Base-by-base conservation (phyloP, 2,113 vertebrate genomes). In the Alosa alosa region DNA sequence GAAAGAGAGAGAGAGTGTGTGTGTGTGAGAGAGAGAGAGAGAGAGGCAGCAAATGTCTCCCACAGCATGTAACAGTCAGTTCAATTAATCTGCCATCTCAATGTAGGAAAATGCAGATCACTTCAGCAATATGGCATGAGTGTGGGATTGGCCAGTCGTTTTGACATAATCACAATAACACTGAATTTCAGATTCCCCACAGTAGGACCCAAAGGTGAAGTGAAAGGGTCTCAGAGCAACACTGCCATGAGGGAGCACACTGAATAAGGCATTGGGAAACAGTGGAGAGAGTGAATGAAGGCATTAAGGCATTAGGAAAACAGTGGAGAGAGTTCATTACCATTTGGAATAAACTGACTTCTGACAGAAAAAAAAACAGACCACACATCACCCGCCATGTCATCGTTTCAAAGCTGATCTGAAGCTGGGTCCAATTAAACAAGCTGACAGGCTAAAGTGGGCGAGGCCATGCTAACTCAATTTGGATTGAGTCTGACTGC, bases 401-500 rank as follows among this genome's bases (percentile, higher is more conserved):
- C 90, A 89, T 92, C 91, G 90, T 92, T 90, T 89, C 72, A 15
- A 39, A 4, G n/a, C 64, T 31, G 72, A 15, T 4, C 31, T 78
- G 15, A 36, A 15, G 81, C 49, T 50, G 84, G 64, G 31, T 36
- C 81, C 81, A 85, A 89, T 84, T 85, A 86, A 89, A 90, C 88
- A 86, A 86, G 89, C 91, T 90, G 86, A 88, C 81, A 57, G 91
- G 90, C 88, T 90, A 89, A 85, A 90, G 88, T 82, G 90, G 90
- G 90, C 89, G 10, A 72, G 91, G 64, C 90, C 90, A 88, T 72
- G 47, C 39, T 36, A 45, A 45, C 17, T 91, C 89, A 88, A 87
- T 90, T 89, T 90, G 89, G 90, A 88, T 88, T 82, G 90, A 90
- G 92, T 91, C 89, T 89, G 86, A 85, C 68, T 22, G 89, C 86